phyloP scores from a whole-genome alignment of 2,888 invertebrate species.

The Hoplodrina ambigua region DNA sequence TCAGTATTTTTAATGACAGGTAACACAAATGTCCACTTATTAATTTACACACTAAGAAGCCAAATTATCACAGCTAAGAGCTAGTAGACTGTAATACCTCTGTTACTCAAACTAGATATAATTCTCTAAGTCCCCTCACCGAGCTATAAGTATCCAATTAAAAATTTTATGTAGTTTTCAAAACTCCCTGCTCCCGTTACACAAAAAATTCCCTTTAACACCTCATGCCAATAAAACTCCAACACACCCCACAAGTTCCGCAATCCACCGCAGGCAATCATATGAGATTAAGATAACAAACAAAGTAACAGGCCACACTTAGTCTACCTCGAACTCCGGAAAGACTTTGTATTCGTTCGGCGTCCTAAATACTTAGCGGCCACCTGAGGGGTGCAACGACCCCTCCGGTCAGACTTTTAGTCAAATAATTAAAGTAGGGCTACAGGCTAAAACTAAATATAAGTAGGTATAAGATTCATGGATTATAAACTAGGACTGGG shows the following conservation, averaged over 20 bases:
- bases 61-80: no score
- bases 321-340: conserved; percentile 7
- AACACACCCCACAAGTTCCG: neutral
- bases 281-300: conserved; percentile 47
- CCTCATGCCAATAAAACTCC: neutral
- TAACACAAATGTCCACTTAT: neutral
- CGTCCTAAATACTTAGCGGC: conserved; percentile 24
- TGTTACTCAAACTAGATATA: neutral
- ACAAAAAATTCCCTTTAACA: neutral
- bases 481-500: no score
- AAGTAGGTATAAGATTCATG: neutral
- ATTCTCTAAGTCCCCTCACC: neutral
- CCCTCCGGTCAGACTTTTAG: conserved; percentile 31
- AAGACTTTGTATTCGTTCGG: conserved; percentile 49
- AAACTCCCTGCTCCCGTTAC: conserved; percentile 1
- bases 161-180: no score
- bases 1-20: neutral
- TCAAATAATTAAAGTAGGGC: conserved; percentile 9
- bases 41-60: neutral
- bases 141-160: neutral
- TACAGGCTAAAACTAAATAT: neutral
- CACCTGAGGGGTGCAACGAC: conserved; percentile 58
- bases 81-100: no score
- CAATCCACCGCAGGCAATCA: conserved; percentile 29
- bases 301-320: conserved; percentile 23